Base-by-base conservation (phyloP, 2,888 invertebrate species). In the Polymixis lichenea region DNA sequence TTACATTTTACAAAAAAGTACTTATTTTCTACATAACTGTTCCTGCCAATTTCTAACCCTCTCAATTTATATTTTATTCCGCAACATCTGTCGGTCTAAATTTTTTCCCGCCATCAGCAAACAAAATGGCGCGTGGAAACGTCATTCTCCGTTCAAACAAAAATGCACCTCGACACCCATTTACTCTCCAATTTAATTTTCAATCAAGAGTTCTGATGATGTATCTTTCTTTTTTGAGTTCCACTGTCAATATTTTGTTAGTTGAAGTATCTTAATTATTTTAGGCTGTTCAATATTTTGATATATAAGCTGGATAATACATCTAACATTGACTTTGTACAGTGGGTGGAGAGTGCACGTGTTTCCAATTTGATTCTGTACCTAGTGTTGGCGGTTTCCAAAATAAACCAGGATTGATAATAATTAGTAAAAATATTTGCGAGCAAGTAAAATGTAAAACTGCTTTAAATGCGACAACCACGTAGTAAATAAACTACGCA, bases 161-260 rank as follows among this genome's bases (percentile, higher is more conserved):
- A 80, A 81, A 74, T 82, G 86, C 78, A 70, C 88, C 83, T 80
- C 84, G 64, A 25, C 38, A 55, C 32, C 67, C 64, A 78, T 71
- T 77, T 72, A 68, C 79, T 56, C 66, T 90, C 80, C 91, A 91
- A 93, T 93, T 92, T 92, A 92, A 91, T 92, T 91, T 91, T 86
- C 91, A 91, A 93, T 93, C 91, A 90, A 89, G 85, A 76, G 80
- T 68, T 72, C 78, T 79, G 76, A 68, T 70, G 58, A 61, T 38
- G 71, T 77, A 80, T 77, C 66, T 53, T 65, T 67, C 68, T 60
- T 85, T 86, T 89, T 89, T 90, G 80, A 75, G 51, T 82, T 87
- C 72, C 74, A 80, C 78, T 79, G 85, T 82, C 85, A 86, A 87
- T 84, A 86, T 86, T 85, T 76, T 71, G 25, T 56, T 56, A 66